These are phyloP conservation scores for Tetranychus cinnabarinus DNA, from an alignment of 1,140 invertebrate genomes.

Conservation along the genomic window DNA sequence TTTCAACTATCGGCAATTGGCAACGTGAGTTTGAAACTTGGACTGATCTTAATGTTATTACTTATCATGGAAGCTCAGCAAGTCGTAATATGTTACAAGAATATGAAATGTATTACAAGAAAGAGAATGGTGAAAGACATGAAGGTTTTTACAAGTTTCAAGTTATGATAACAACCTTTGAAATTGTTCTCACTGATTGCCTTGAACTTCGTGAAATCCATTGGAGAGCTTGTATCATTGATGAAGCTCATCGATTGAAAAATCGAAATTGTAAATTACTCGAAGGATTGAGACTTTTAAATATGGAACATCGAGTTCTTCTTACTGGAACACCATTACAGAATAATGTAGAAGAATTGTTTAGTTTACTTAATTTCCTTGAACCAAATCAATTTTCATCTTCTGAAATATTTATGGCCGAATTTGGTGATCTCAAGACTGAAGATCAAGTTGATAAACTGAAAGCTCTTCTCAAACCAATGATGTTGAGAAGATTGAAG, in stretches of 20 bases:
- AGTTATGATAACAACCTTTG: conserved; percentile 95
- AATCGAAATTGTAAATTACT: conserved; percentile 97
- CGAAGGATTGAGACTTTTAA: conserved; percentile 73
- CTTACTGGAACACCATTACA: conserved; percentile 94
- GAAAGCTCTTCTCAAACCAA: conserved; percentile 83
- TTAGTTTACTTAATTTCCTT: conserved; percentile 92
- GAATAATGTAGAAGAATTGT: conserved; percentile 95
- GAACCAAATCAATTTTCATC: conserved; percentile 76
- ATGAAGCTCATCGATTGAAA: conserved; percentile 96
- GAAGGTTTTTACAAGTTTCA: conserved; percentile 88
- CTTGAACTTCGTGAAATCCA: conserved; percentile 79
- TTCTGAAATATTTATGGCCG: conserved; percentile 64
- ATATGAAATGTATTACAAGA: conserved; percentile 93
- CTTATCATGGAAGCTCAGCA: conserved; percentile 70
- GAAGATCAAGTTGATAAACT: conserved; percentile 92
- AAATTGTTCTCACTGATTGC: conserved; percentile 90
- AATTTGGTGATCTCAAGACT: conserved; percentile 87
- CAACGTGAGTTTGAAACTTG: conserved; percentile 97
- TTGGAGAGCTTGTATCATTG: conserved; percentile 90
- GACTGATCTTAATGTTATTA: conserved; percentile 97
- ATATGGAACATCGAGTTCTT: conserved; percentile 82
- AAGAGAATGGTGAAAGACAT: conserved; percentile 58
- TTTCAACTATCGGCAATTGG: conserved; percentile 99
- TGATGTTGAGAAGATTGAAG: conserved; percentile 95
- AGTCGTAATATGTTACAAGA: conserved; percentile 94